Percentiles rank a stretch among this genome's conserved stretches.
These are phyloP conservation scores for Ploceus nigricollis DNA, from an alignment of 2,113 vertebrate genomes.

Conservation along the genomic window DNA sequence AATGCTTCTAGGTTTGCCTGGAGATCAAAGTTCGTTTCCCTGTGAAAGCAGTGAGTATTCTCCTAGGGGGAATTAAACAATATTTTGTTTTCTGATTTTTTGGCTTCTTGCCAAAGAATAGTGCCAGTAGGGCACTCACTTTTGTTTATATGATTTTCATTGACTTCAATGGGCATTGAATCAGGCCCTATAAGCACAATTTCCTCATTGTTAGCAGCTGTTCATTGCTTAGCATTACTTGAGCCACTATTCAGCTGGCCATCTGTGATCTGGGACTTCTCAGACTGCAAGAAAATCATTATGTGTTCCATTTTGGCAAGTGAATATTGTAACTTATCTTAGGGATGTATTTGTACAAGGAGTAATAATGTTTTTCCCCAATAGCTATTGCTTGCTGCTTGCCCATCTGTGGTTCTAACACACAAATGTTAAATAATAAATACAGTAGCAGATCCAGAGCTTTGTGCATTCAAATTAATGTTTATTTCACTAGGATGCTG, in stretches of 20 bases:
- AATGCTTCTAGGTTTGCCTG: background rate
- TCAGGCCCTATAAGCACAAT: constrained; percentile 45
- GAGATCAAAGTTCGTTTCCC: background rate
- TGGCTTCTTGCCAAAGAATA: constrained; percentile 2
- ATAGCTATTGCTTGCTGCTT: constrained; percentile 33
- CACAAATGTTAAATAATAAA: constrained; percentile 27
- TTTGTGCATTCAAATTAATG: background rate
- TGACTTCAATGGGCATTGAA: constrained; percentile 6
- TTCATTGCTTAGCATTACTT: constrained; percentile 47
- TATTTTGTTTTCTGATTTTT: background rate
- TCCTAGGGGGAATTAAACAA: background rate
- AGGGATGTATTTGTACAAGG: constrained; percentile 25
- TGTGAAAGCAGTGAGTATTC: background rate
- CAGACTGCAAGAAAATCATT: constrained; percentile 39
- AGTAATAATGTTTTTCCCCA: constrained; percentile 46
- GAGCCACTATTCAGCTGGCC: constrained; percentile 48
- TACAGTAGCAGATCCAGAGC: background rate
- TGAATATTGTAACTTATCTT: constrained; percentile 31
- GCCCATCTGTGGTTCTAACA: constrained; percentile 20
- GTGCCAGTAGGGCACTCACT: background rate
- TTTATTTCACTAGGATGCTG: background rate
- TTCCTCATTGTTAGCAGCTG: constrained; percentile 63
- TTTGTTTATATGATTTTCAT: constrained; percentile 47
- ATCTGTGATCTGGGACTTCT: constrained; percentile 45
- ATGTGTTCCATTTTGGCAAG: constrained; percentile 35